Evolutionary conservation across 2,888 invertebrate species (phyloP).

Genomic region (Germaria angustata): DNA sequence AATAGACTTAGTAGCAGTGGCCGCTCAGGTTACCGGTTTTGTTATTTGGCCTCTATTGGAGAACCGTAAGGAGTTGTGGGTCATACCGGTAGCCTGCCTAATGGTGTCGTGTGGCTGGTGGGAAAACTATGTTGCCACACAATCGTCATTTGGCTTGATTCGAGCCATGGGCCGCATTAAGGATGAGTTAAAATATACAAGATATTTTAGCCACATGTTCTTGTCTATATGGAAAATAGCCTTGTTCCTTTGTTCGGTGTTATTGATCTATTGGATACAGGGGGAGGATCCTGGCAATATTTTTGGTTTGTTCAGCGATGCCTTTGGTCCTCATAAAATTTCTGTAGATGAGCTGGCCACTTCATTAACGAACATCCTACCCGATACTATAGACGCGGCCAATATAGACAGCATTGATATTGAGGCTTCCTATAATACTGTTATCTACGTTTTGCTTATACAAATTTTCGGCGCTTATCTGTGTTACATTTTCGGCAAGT

Average conservation of each 20-base stretch:
- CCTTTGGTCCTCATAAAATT: conserved; percentile 89
- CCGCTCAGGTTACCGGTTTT: conserved; percentile 94
- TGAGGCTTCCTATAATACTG: conserved; percentile 86
- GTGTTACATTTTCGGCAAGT: conserved; percentile 96
- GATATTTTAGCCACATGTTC: conserved; percentile 94
- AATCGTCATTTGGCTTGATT: conserved; percentile 88
- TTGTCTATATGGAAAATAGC: conserved; percentile 95
- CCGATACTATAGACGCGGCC: conserved; percentile 88
- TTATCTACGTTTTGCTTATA: conserved; percentile 88
- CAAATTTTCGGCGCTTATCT: conserved; percentile 92
- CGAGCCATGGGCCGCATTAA: conserved; percentile 88
- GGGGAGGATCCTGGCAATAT: conserved; percentile 89
- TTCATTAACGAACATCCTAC: conserved; percentile 80
- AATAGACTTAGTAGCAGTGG: conserved; percentile 91
- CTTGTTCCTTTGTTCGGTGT: conserved; percentile 87
- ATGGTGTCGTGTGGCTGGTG: conserved; percentile 97
- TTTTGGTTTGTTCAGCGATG: conserved; percentile 87
- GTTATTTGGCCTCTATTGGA: conserved; percentile 94
- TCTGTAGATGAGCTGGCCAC: conserved; percentile 84
- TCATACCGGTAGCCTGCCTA: conserved; percentile 91
- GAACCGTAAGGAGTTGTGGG: conserved; percentile 88
- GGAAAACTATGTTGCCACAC: conserved; percentile 96
- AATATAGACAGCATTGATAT: conserved; percentile 87
- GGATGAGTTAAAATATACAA: conserved; percentile 87
- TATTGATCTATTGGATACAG: conserved; percentile 87